Evolutionary conservation across 2,797 vertebrate species (phyloP).

Genomic region (Kryptolebias ocellatus): DNA sequence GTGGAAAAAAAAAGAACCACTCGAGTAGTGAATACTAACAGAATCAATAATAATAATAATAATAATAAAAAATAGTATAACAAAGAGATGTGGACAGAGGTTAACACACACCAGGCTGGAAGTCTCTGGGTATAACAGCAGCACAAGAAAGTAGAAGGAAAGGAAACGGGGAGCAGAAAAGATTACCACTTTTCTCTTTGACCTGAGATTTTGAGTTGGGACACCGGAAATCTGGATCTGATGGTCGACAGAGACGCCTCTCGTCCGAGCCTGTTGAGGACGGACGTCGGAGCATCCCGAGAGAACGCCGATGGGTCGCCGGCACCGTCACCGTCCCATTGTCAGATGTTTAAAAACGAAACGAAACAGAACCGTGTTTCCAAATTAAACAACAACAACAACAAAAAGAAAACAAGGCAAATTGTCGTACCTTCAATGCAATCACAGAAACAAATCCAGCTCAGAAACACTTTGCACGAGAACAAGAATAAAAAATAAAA

Average conservation of each 20-base stretch:
- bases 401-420: conserved; percentile 50
- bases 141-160: conserved; percentile 16
- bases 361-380: conserved; percentile 56
- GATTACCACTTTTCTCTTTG: conserved; percentile 70
- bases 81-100: conserved; percentile 31
- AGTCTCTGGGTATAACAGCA: conserved; percentile 36
- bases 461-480: conserved; percentile 77
- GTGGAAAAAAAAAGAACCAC: conserved; percentile 7
- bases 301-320: conserved; percentile 25
- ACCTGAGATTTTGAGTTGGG: conserved; percentile 75
- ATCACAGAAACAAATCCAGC: conserved; percentile 62
- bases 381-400: conserved; percentile 23
- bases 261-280: conserved; percentile 26
- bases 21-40: conserved; percentile 10
- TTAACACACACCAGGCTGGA: conserved; percentile 26
- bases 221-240: conserved; percentile 45
- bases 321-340: conserved; percentile 31
- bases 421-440: conserved; percentile 78
- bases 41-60: conserved; percentile 1
- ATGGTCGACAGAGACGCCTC: conserved; percentile 19
- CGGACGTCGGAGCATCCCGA: conserved; percentile 42
- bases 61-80: conserved; percentile 8
- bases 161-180: conserved; percentile 52
- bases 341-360: conserved; percentile 44
- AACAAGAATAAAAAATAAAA: conserved; percentile 80